Evolutionary conservation across 2,113 vertebrate species (phyloP), one percentile per base, ranked within the genome.

Genomic region (Hystrix cristata): DNA sequence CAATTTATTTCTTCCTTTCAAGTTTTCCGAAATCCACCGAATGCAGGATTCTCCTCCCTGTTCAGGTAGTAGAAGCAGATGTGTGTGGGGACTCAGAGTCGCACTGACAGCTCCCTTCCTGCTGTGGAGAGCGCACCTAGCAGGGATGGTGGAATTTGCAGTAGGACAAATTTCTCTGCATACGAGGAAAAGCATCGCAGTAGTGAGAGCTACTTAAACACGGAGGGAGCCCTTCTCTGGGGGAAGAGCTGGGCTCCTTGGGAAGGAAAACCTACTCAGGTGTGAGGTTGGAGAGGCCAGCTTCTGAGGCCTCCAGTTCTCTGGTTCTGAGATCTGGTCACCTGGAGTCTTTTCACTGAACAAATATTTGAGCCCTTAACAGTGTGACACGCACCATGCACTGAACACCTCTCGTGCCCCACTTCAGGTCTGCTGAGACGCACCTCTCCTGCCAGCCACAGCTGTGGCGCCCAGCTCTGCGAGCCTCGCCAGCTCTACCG

Each of bases 351-450:
- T 85, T 78, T 60, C 64, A 13, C 0, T 76, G 76, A 96, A 67
- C 93, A 96, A 95, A 90, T 87, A 69, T 95, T 97, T 14, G 25
- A 87, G 67, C 76, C 79, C 59, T 25, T 27, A 8, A 8, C 9
- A 1, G 19, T 23, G 69, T 64, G 96, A 46, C 15, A 57, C 0
- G 19, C 5, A 12, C 38, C 1, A 3, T 3, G 34, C 23, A 25
- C 5, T 27, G 67, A 72, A 91, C 7, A 2, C 29, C 82, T 91
- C 90, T 90, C 23, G 29, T 82, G 34, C 16, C 21, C 78, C 94
- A 79, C 96, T 95, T 95, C 27, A 67, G 87, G 79, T 25, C 69
- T 85, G 29, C 62, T 21, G 51, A 69, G 80, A 46, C 34, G 93
- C 0, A 0, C 87, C 79, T 90, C 69, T 96, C 27, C 11, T 46